Conservation (phyloP, 2,797 vertebrate genomes). For the Rhodeus uyekii region DNA sequence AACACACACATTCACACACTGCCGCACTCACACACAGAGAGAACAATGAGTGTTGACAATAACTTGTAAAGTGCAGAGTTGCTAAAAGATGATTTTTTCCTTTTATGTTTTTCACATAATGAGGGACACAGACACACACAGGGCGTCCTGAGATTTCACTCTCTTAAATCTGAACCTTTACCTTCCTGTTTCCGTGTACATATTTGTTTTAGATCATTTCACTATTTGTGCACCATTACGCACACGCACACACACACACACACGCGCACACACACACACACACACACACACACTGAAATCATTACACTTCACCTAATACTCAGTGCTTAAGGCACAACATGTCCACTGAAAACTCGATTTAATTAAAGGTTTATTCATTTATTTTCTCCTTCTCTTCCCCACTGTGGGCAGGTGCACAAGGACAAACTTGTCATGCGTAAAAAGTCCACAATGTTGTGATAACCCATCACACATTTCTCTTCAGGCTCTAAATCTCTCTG, state of each 20-base stretch:
- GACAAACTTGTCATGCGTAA: slow-evolving; percentile 70
- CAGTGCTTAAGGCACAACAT: slow-evolving; percentile 40
- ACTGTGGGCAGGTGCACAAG: slow-evolving; percentile 69
- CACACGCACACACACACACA: background rate
- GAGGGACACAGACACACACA: background rate
- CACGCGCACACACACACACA: background rate
- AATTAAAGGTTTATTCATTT: slow-evolving; percentile 49
- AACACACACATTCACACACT: background rate
- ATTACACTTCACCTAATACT: slow-evolving; percentile 20
- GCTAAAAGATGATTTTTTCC: background rate
- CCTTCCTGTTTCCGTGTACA: background rate
- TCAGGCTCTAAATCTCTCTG: background rate
- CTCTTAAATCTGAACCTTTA: background rate
- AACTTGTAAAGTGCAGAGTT: slow-evolving; percentile 5
- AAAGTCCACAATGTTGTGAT: slow-evolving; percentile 65
- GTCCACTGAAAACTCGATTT: slow-evolving; percentile 39
- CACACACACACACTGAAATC: too few species aligned
- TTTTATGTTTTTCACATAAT: background rate
- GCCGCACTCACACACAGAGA: background rate
- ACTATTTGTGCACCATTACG: background rate
- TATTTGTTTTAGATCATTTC: background rate
- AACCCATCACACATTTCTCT: slow-evolving; percentile 34
- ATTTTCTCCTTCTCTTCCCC: background rate
- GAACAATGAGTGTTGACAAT: slow-evolving; percentile 14
- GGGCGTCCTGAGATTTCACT: background rate